Percentiles rank a stretch among this genome's conserved stretches.
phyloP scores from a whole-genome alignment of 2,888 invertebrate species.

The Carabus problematicus region DNA sequence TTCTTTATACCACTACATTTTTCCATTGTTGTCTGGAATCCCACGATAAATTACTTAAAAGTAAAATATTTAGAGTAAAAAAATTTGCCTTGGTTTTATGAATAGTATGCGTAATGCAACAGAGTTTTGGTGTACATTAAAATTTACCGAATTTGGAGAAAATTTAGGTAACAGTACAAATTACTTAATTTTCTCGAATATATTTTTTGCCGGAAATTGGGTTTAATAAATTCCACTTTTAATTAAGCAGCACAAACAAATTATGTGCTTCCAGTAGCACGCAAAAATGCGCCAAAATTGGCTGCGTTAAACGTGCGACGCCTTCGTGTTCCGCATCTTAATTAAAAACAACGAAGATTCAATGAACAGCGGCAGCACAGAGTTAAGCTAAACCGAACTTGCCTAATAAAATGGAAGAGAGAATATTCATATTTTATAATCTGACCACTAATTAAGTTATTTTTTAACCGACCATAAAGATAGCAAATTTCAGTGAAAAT shows the following conservation, averaged over 20 bases:
- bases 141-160: too few relatives aligned
- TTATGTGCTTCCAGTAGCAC: conserved; percentile 1
- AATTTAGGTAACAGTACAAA: too few relatives aligned
- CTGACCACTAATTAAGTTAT: conserved; percentile 19
- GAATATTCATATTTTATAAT: conserved; percentile 32
- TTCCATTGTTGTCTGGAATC: too few relatives aligned
- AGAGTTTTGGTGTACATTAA: too few relatives aligned
- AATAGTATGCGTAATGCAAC: too few relatives aligned
- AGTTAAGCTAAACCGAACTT: conserved; percentile 3
- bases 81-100: too few relatives aligned
- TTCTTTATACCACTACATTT: too few relatives aligned
- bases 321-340: conserved; percentile 3
- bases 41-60: too few relatives aligned
- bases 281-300: conserved; percentile 1
- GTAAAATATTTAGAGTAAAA: too few relatives aligned
- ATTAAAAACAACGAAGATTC: conserved; percentile 25
- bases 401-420: conserved; percentile 13
- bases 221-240: conserved; percentile 19
- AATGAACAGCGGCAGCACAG: conserved; percentile 2
- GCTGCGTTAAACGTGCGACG: background rate
- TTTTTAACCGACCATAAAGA: background rate
- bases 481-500: too few relatives aligned
- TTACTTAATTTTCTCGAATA: too few relatives aligned
- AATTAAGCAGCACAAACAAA: conserved; percentile 22
- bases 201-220: conserved; percentile 1